Base-by-base conservation (phyloP, 2,888 invertebrate genomes). In the Tuberolachnus salignus region DNA sequence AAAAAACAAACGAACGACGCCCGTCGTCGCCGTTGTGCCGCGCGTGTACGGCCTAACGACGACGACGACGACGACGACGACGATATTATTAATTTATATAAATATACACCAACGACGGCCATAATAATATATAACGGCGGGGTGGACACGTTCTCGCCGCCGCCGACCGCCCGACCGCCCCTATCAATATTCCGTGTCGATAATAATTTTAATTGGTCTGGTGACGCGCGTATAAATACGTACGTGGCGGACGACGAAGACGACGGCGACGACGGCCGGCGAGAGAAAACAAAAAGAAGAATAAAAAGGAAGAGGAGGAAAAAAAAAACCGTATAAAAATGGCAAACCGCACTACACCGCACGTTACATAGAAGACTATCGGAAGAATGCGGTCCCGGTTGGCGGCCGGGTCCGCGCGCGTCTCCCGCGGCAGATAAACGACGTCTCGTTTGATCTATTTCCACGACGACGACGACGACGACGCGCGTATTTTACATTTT, bases 361-460 rank as follows among this genome's bases (percentile, higher is more conserved):
- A 1, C 3, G 14, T 57, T 21, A 23, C 23, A 3, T 23, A 14
- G 34, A 34, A 21, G 11, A 16, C 13, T 14, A 34, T 13, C 10
- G 57, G n/a, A 78, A 78, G 78, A 78, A 78, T 78, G 78, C 67
- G 69, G 78, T 78, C 78, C 78, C 21, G 78, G 69, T 67, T 78
- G 78, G 78, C 78, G 78, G 78, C 78, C 78, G 78, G n/a, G 78
- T 75, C 67, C 49, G 66, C 3, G 34, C 34, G 34, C 34, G 34
- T 34, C 34, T 69, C 61, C 78, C 19, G 34, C 34, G 34, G 34
- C 34, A 6, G 78, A 78, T 78, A 78, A 69, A 78, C 78, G 78
- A 34, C 78, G 78, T 69, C 67, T 78, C 51, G 51, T 69, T 78
- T 51, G 78, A 78, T 78, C 78, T 78, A 69, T 69, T 78, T 78